These are phyloP conservation scores for Puntigrus tetrazona DNA, from an alignment of 2,113 vertebrate species.

Conservation along the genomic window DNA sequence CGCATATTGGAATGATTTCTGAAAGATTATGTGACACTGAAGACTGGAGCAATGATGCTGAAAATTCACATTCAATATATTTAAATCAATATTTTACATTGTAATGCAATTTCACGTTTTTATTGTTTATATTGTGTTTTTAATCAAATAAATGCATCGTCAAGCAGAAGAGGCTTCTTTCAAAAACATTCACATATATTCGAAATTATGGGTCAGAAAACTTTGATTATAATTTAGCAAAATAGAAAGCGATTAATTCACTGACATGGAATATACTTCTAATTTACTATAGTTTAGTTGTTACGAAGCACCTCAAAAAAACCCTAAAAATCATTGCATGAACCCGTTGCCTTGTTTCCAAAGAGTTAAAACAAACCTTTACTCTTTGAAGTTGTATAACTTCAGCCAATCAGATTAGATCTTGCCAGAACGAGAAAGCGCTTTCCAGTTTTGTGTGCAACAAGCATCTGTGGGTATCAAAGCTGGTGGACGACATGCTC, in stretches of 20 bases:
- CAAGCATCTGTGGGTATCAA: neutral
- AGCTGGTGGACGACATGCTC: constrained; percentile 32
- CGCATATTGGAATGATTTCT: no score
- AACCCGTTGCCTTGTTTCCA: neutral
- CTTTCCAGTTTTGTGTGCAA: neutral
- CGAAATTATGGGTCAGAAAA: neutral
- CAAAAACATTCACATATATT: no score
- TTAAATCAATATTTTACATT: no score
- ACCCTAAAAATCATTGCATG: neutral
- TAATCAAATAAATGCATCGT: neutral
- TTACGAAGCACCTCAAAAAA: neutral
- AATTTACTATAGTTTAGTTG: neutral
- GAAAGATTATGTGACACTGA: no score
- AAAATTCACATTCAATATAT: no score
- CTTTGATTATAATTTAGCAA: neutral
- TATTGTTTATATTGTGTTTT: neutral
- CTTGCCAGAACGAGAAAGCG: neutral
- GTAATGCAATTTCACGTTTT: no score
- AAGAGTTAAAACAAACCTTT: no score
- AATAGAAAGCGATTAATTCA: neutral
- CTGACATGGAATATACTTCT: neutral
- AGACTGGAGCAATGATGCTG: no score
- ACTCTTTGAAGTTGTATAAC: neutral
- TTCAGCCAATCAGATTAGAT: neutral
- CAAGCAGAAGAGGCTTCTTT: neutral